Evolutionary conservation across 2,113 vertebrate species (phyloP), one percentile per base, ranked within the genome.

Genomic region (Thamnaconus septentrionalis): DNA sequence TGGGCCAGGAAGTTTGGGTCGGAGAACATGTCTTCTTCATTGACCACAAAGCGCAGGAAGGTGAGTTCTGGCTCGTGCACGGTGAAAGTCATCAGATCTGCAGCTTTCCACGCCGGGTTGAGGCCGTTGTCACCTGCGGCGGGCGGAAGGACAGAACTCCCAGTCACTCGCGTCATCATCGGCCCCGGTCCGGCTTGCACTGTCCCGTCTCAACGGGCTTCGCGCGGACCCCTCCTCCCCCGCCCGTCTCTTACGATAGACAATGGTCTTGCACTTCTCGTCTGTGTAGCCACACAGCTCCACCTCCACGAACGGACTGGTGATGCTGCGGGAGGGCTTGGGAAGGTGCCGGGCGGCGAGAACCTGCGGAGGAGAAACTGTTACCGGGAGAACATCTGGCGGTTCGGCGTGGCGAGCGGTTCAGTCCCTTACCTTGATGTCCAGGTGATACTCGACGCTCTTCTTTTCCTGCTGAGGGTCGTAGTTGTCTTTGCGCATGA

Each of bases 21-120:
- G 31, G 97, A 99, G 91, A 99, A 99, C 93, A 99, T 98, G 76
- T 99, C 97, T 69, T 99, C 97, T 80, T 99, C 97, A 0, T 96
- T 96, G 51, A 99, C 95, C 65, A 96, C 94, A 4, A 99, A 99
- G 81, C 96, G 95, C 53, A 98, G 90, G 69, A 96, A 97, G 0
- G 95, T 94, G 3, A 97, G 89, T 50, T 93, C 94, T 2, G 96
- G 95, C 60, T 98, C 96, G 4, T 92, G 93, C 71, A 98, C 94
- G 4, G 89, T 91, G 79, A 98, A 96, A 11, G 87, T 85, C 8
- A 94, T 88, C 3, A 92, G 90, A 57, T 96, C 94, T 7, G 93
- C 87, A 4, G 88, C 60, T 41, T 88, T 90, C 97, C 97, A 99
- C 50, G 95, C 80, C 0, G 97, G 97, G 79, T 94, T 98, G 64